Evolutionary conservation across 1,140 invertebrate genomes (phyloP).

Genomic region (Microplitis mediator): DNA sequence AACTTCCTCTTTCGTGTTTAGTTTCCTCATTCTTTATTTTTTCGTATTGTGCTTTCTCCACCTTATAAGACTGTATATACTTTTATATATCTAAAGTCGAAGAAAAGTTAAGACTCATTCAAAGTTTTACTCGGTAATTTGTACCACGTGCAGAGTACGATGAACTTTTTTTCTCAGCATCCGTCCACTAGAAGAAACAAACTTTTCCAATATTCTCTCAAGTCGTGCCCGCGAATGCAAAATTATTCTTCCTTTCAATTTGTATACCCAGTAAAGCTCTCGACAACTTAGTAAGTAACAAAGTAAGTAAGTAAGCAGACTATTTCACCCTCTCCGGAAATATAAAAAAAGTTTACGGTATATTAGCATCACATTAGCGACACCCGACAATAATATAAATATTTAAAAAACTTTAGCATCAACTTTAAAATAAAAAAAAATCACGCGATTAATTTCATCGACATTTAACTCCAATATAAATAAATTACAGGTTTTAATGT

Average conservation of each 20-base stretch:
- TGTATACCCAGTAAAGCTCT: not conserved
- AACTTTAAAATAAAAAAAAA: too few species aligned
- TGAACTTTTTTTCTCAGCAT: constrained; percentile 15
- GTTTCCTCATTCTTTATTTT: too few species aligned
- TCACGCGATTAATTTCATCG: too few species aligned
- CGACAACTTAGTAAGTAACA: not conserved
- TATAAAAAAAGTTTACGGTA: too few species aligned
- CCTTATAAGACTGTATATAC: not conserved
- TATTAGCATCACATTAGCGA: too few species aligned
- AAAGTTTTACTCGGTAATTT: not conserved
- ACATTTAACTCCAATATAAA: too few species aligned
- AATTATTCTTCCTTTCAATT: not conserved
- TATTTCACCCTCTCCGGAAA: too few species aligned
- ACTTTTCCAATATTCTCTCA: constrained; percentile 17
- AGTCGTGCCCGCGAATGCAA: not conserved
- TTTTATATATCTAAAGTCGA: not conserved
- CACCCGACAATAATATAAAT: too few species aligned
- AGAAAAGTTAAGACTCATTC: not conserved
- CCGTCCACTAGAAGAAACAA: not conserved
- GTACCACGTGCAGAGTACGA: not conserved
- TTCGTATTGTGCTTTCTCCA: not conserved
- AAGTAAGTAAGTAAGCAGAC: not conserved
- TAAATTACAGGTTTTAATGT: too few species aligned
- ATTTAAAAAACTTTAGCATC: too few species aligned
- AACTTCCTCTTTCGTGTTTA: too few species aligned